Evolutionary conservation across 2,113 vertebrate genomes (phyloP).

Genomic region (Podilymbus podiceps): DNA sequence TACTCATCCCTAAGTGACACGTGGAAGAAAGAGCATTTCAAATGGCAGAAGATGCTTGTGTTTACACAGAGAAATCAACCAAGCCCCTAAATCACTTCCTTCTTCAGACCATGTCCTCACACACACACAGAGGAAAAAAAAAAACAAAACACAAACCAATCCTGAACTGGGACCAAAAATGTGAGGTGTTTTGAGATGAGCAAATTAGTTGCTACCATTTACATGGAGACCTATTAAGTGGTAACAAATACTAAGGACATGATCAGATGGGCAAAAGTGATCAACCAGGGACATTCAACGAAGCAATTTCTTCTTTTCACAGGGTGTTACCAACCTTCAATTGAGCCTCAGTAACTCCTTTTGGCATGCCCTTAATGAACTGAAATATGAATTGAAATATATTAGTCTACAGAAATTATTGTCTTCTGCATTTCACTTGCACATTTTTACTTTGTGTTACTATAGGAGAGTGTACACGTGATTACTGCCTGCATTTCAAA

Average conservation of each 20-base stretch:
- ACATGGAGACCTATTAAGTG: background rate
- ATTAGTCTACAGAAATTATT: background rate
- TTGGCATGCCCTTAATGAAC: background rate
- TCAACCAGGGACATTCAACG: background rate
- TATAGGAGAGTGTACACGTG: background rate
- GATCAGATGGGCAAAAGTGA: background rate
- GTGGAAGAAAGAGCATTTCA: background rate
- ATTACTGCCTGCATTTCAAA: background rate
- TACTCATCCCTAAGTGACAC: background rate
- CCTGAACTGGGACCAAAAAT: background rate
- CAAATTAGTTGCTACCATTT: background rate
- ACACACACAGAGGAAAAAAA: background rate
- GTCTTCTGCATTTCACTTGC: background rate
- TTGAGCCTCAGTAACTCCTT: background rate
- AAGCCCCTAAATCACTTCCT: background rate
- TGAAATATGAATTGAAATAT: background rate
- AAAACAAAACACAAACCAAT: background rate
- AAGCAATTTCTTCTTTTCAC: background rate
- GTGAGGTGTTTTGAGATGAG: background rate
- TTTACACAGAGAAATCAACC: background rate
- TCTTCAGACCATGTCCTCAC: background rate
- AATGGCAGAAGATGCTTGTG: background rate
- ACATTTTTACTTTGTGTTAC: background rate
- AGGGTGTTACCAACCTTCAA: background rate
- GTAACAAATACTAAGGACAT: background rate